Percentiles rank a stretch among this genome's conserved stretches.
These are phyloP conservation scores for Zonitis immaculata DNA, from an alignment of 2,888 invertebrate genomes.

Conservation along the genomic window DNA sequence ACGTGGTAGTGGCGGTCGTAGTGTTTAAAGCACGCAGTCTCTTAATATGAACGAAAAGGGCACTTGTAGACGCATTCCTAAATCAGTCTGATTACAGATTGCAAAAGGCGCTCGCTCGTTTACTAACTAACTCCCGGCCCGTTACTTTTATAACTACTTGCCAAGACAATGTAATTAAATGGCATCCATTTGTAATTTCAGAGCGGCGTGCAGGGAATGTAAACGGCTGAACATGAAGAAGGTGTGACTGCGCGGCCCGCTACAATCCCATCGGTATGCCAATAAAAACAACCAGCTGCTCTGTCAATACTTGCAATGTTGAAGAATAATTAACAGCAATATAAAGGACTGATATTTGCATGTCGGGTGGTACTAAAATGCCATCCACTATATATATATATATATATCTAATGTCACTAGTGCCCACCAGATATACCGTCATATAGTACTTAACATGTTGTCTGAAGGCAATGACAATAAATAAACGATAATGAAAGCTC, in stretches of 20 bases:
- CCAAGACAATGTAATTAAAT: slow-evolving; percentile 52
- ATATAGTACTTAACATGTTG: not conserved
- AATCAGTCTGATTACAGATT: slow-evolving; percentile 44
- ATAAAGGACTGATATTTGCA: slow-evolving; percentile 42
- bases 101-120: slow-evolving; percentile 38
- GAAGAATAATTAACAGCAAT: slow-evolving; percentile 45
- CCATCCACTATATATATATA: slow-evolving; percentile 18
- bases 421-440: slow-evolving; percentile 1
- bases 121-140: slow-evolving; percentile 41
- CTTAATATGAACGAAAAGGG: slow-evolving; percentile 23
- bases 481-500: slow-evolving; percentile 1
- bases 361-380: slow-evolving; percentile 25
- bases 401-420: slow-evolving; percentile 2
- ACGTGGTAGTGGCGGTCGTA: slow-evolving; percentile 1
- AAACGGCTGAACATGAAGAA: slow-evolving; percentile 49
- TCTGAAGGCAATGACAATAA: not conserved
- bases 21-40: slow-evolving; percentile 20
- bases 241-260: slow-evolving; percentile 47
- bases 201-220: slow-evolving; percentile 48
- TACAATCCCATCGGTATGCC: slow-evolving; percentile 44
- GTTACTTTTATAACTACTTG: slow-evolving; percentile 50
- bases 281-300: slow-evolving; percentile 48
- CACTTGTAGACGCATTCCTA: slow-evolving; percentile 36
- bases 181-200: slow-evolving; percentile 51
- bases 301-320: slow-evolving; percentile 44